Base-by-base conservation (phyloP, 2,113 vertebrate species). In the Lophura nycthemera region DNA sequence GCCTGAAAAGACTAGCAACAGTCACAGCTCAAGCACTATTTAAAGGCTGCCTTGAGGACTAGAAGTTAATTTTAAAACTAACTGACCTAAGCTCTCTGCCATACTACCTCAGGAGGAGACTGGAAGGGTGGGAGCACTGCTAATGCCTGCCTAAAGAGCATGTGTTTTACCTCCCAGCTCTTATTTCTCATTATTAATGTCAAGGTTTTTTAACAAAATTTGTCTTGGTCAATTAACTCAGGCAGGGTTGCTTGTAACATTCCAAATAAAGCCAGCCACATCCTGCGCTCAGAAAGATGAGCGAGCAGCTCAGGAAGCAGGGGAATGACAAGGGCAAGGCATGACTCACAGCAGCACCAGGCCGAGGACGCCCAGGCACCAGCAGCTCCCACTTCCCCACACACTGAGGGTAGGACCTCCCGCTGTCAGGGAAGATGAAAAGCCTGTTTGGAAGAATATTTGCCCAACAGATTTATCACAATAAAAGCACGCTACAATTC, bases 171-270 rank as follows among this genome's bases (percentile, higher is more conserved):
- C 95, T 96, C 93, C 93, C 92, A 94, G 95, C 92, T 93, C 93
- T 94, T 91, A 87, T 93, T 95, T 90, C 95, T 72, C 93, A 63
- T 96, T 96, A 97, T 97, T 96, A 96, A 97, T 72, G 93, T 95
- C 95, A 96, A 94, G 94, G 93, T 63, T 88, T 96, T 91, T 95
- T 90, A 96, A 96, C 97, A 95, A 87, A 96, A 97, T 97, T 96
- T 96, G 96, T 95, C 96, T 96, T 96, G 96, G 96, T 97, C 96
- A 97, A 96, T 97, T 97, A 97, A 92, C 89, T 95, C 79, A 74
- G 96, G 91, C 32, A 73, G 77, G 71, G 83, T 74, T 91, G 93
- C 92, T 94, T 92, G 87, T 95, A 97, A 95, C 91, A 95, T 95
- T 93, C 95, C 93, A 95, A 90, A 96, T 95, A 95, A 95, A 96